phyloP scores from a whole-genome alignment of 1,140 invertebrate genomes.

The Drosophila funebris region DNA sequence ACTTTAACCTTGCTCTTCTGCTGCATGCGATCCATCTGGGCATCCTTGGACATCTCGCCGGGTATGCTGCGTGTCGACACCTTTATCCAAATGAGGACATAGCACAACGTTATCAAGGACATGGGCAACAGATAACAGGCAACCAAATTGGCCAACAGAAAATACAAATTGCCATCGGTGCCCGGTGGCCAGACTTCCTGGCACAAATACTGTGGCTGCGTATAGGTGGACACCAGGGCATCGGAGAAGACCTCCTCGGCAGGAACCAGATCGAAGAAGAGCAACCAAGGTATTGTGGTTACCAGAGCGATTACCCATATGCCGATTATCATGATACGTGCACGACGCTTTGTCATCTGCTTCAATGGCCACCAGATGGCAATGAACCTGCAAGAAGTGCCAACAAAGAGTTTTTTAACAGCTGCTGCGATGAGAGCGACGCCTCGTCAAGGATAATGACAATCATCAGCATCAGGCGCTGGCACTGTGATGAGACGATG shows the following conservation, averaged over 20 bases:
- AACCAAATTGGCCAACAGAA: constrained; percentile 94
- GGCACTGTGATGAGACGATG: constrained; percentile 42
- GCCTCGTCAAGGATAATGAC: constrained; percentile 64
- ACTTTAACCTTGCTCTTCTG: constrained; percentile 97
- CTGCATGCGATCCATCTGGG: constrained; percentile 95
- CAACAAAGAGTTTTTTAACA: constrained; percentile 65
- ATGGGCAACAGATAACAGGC: constrained; percentile 97
- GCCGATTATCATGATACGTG: constrained; percentile 93
- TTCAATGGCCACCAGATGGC: constrained; percentile 97
- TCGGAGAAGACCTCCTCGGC: constrained; percentile 86
- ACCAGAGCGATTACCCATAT: constrained; percentile 95
- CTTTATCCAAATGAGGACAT: constrained; percentile 96
- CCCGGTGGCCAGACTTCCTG: constrained; percentile 93
- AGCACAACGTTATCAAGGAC: constrained; percentile 95
- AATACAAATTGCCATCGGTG: constrained; percentile 92
- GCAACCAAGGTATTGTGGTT: constrained; percentile 94
- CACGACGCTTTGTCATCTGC: constrained; percentile 94
- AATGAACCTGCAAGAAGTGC: constrained; percentile 92
- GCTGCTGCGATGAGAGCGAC: constrained; percentile 37
- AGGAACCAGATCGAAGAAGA: constrained; percentile 93
- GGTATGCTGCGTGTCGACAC: constrained; percentile 94
- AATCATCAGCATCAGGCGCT: constrained; percentile 65
- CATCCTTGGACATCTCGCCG: constrained; percentile 93
- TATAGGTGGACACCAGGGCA: constrained; percentile 62
- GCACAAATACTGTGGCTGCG: constrained; percentile 89